phyloP scores from a whole-genome alignment of 2,113 vertebrate species.

The Struthidea cinerea region DNA sequence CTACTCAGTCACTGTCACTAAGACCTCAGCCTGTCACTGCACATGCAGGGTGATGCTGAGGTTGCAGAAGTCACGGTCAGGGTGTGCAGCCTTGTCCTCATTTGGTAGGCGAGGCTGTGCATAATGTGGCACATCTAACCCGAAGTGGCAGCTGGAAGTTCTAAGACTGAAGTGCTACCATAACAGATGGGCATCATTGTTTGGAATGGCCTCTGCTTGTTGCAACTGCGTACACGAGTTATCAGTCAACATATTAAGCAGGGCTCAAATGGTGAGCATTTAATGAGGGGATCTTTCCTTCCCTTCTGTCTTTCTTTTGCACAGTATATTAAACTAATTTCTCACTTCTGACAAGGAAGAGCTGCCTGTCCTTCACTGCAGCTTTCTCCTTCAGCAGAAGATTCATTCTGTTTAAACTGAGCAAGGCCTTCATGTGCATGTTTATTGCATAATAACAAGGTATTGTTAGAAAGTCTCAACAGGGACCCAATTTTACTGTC shows the following conservation, averaged over 20 bases:
- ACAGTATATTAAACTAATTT: slow-evolving; percentile 55
- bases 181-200: slow-evolving; percentile 38
- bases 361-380: slow-evolving; percentile 29
- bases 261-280: slow-evolving; percentile 66
- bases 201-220: slow-evolving; percentile 47
- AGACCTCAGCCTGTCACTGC: background rate
- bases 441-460: background rate
- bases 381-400: slow-evolving; percentile 1
- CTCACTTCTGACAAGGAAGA: slow-evolving; percentile 51
- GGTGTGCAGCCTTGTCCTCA: background rate
- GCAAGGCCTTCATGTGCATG: background rate
- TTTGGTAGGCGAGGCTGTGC: background rate
- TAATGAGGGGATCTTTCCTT: slow-evolving; percentile 61
- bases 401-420: background rate
- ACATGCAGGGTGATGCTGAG: background rate
- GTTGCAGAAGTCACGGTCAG: background rate
- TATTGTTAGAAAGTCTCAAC: background rate
- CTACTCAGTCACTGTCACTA: background rate
- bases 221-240: slow-evolving; percentile 54
- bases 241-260: slow-evolving; percentile 63
- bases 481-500: background rate
- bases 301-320: slow-evolving; percentile 51
- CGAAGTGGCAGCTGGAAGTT: slow-evolving; percentile 28
- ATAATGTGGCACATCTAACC: slow-evolving; percentile 32
- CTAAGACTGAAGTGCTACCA: slow-evolving; percentile 33